Evolutionary conservation across 2,797 vertebrate genomes (phyloP).

Genomic region (Clamator glandarius): DNA sequence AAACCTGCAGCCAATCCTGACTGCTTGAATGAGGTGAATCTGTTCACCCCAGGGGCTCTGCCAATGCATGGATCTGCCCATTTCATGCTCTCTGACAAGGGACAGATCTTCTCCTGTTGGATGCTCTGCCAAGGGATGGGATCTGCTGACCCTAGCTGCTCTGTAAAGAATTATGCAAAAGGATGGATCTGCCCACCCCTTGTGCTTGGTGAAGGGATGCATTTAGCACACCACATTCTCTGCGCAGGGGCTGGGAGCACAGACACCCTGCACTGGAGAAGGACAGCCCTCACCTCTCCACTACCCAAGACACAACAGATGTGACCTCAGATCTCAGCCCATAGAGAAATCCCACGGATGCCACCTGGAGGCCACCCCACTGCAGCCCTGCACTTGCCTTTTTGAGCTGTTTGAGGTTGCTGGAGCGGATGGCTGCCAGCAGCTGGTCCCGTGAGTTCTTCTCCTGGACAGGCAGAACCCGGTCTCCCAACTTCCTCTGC

Average conservation of each 20-base stretch:
- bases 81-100: background rate
- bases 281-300: background rate
- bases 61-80: background rate
- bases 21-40: background rate
- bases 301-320: background rate
- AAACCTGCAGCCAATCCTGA: background rate
- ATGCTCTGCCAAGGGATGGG: background rate
- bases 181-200: background rate
- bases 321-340: background rate
- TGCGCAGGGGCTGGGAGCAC: rapidly evolving
- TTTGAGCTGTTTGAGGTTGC: constrained; percentile 88
- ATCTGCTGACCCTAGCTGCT: background rate
- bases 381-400: constrained; percentile 79
- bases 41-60: background rate
- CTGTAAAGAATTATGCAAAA: background rate
- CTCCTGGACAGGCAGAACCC: constrained; percentile 76
- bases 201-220: background rate
- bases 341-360: rapidly evolving
- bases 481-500: constrained; percentile 88
- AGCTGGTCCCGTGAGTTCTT: constrained; percentile 96
- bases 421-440: constrained; percentile 92
- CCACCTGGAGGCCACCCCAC: background rate
- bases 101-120: background rate
- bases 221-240: background rate
- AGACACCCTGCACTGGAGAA: rapidly evolving